Evolutionary conservation across 2,113 vertebrate species (phyloP), one percentile per base, ranked within the genome.

Genomic region (Solenodon paradoxus): DNA sequence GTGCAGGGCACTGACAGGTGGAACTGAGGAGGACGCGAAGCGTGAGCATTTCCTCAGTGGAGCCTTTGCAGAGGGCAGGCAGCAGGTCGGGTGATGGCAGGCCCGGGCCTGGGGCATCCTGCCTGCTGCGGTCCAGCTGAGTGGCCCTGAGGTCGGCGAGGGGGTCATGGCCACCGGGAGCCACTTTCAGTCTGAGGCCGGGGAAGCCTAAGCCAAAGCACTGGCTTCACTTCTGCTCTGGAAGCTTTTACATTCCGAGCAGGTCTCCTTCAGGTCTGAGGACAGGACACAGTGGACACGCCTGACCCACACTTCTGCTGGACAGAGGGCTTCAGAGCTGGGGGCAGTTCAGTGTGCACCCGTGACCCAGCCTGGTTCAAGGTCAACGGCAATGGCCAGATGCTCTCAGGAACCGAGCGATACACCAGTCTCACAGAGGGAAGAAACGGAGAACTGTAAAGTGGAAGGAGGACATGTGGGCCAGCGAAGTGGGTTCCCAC

Each of bases 401-500:
- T 3, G 28, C 83, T 80, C 30, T 81, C 53, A n/a, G n/a, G n/a
- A n/a, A n/a, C n/a, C n/a, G n/a, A n/a, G n/a, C n/a, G n/a, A n/a
- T n/a, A 72, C 49, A 66, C 24, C 30, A 20, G 4, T 24, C 72
- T 88, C 69, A 38, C 32, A 53, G 40, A 30, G 64, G 35, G 53
- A 22, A 87, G 72, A 61, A 24, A 68, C 38, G 32, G 61, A 30
- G 7, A 63, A 30, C 26, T 7, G 28, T 45, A 49, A 49, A 49
- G n/a, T 20, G 32, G 68, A 66, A 88, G 51, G 35, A 75, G 26
- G 80, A 86, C 28, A 63, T 68, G 49, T 88, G 82, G 40, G 96
- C 93, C 16, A 42, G 69, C n/a, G 96, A 90, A 32, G 57, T 90
- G 90, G 86, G 49, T 94, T 68, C 94, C 71, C 68, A n/a, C 45